Base-by-base conservation (phyloP, 2,113 vertebrate species). In the Tychaedon coryphoeus region DNA sequence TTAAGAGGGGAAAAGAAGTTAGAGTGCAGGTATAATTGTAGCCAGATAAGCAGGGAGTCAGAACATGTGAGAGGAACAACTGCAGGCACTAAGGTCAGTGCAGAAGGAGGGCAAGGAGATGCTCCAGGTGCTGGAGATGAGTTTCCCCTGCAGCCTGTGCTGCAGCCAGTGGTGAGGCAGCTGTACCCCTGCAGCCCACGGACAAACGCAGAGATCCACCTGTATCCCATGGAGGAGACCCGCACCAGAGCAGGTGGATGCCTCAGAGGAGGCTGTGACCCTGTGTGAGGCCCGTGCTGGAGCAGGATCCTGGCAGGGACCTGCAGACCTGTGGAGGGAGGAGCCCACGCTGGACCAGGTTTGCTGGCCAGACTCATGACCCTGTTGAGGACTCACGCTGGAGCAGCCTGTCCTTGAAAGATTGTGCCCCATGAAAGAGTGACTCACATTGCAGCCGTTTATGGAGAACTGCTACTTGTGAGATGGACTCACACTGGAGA, bases 321-420 rank as follows among this genome's bases (percentile, higher is more conserved):
- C 24, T 40, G 42, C 19, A 56, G 23, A 26, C 9, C 7, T 13
- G 18, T 33, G 28, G 23, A 40, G n/a, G 28, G 28, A n/a, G 29
- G 12, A 56, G 29, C 19, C 24, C 42, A 56, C 24, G 5, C 15
- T 71, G 79, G 15, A 31, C 25, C n/a, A 56, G n/a, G 3, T n/a
- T 40, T 65, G 6, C 50, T 73, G 58, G n/a, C 16, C 1, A 2
- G 23, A 29, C 6, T 24, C 0, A 0, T n/a, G 24, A 48, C 15
- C 9, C 14, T n/a, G 12, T 56, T 65, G 34, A 29, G 29, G 16
- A 42, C 34, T 6, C 42, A 40, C 0, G 1, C 3, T 24, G 50
- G 15, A 74, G 42, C 24, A 56, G 34, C n/a, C 51, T 80, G 17
- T 48, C 42, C 24, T 40, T 34, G 70, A 29, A 74, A 28, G 15